Conservation (phyloP, 1,140 invertebrate genomes). For the Macrocentrus cingulum region DNA sequence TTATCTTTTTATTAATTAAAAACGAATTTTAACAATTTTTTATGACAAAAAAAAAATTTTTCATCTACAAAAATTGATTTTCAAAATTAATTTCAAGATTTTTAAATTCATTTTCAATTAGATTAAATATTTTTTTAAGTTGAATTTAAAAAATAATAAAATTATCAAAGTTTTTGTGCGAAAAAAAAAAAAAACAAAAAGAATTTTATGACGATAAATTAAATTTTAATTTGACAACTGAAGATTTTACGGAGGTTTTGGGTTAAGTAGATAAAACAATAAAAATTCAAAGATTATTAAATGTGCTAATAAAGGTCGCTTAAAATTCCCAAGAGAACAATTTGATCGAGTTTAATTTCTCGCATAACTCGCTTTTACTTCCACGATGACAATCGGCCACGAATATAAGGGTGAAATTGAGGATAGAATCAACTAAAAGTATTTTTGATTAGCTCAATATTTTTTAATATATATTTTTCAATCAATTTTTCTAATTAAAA, state of each 20-base stretch:
- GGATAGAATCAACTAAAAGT: background rate
- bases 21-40: too few relatives aligned
- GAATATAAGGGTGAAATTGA: slow-evolving; percentile 4
- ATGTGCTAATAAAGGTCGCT: slow-evolving; percentile 19
- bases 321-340: background rate
- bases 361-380: slow-evolving; percentile 19
- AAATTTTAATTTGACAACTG: background rate
- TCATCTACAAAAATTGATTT: too few relatives aligned
- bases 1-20: too few relatives aligned
- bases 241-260: background rate
- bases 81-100: too few relatives aligned
- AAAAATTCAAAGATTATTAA: slow-evolving; percentile 19
- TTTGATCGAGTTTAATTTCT: slow-evolving; percentile 22
- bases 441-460: too few relatives aligned
- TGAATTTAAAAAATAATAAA: background rate
- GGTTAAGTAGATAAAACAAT: background rate
- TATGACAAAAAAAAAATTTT: too few relatives aligned
- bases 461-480: too few relatives aligned
- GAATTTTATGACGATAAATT: background rate
- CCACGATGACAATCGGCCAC: background rate
- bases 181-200: background rate
- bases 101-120: too few relatives aligned
- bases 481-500: too few relatives aligned
- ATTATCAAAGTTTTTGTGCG: background rate
- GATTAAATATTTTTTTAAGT: too few relatives aligned